Evolutionary conservation across 1,140 invertebrate genomes (phyloP), one percentile per base, ranked within the genome.

Genomic region (Trichonephila inaurata): DNA sequence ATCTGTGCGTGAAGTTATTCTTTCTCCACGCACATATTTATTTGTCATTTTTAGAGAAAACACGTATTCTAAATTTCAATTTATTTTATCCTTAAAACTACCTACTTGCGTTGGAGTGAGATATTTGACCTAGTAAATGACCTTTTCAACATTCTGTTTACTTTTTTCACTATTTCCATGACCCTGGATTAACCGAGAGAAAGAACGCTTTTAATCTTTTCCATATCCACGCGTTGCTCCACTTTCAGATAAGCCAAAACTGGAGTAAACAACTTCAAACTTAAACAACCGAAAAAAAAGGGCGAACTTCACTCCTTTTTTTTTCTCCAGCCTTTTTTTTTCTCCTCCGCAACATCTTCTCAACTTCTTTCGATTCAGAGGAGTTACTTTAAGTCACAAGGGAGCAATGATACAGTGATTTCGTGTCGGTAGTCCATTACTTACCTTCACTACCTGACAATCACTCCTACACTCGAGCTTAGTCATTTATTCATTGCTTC

Each of bases 181-280:
- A 77, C 72, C 28, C 72, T 40, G 72, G 72, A 77, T 77, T 77
- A 33, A 28, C 33, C 6, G 72, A 40, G 33, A 77, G 66, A 33
- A 72, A 77, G 28, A 19, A 2, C 7, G 33, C 18, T 19, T 28
- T 77, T 77, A 77, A 77, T 77, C 72, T 77, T 33, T 40, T 77
- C 72, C 18, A 77, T 77, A 77, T 77, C 33, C 72, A 77, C 72
- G 16, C 72, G 72, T 40, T 77, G 33, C 72, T 77, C 72, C 33
- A 33, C 72, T 77, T 77, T 28, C 33, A 77, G 72, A 77, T 77
- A 77, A 77, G 72, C 33, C 28, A 33, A 77, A 28, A 18, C 4
- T 14, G 18, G 72, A 77, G 72, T 77, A 77, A 77, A 77, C 72
- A 77, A 77, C 72, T 77, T 77, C 72, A 40, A 77, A 40, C 28